Evolutionary conservation across 2,113 vertebrate genomes (phyloP).

Genomic region (Scopus umbretta): DNA sequence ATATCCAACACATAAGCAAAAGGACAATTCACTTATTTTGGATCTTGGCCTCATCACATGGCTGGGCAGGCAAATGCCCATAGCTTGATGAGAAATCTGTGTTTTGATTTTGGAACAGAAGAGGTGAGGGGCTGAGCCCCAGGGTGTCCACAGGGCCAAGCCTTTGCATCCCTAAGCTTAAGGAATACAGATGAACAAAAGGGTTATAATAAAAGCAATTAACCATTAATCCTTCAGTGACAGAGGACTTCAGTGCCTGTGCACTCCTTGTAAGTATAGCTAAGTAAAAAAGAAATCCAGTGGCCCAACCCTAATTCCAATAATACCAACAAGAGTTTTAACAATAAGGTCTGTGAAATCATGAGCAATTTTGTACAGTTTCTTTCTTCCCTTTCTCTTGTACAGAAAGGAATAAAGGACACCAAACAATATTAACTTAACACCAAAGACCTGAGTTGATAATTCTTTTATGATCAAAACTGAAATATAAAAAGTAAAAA

Average conservation of each 20-base stretch:
- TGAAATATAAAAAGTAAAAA: neutral
- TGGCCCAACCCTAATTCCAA: neutral
- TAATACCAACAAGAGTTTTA: neutral
- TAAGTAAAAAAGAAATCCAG: neutral
- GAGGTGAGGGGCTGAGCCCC: neutral
- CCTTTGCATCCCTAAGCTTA: neutral
- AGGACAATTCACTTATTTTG: neutral
- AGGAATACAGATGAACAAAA: neutral
- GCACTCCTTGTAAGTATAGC: neutral
- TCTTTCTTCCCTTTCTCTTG: neutral
- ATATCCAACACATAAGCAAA: neutral
- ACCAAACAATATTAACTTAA: neutral
- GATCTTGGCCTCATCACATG: rapidly evolving
- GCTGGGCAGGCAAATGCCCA: neutral
- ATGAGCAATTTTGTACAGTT: neutral
- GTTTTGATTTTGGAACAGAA: neutral
- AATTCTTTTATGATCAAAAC: neutral
- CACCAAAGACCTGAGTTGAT: neutral
- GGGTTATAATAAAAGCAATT: neutral
- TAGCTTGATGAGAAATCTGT: neutral
- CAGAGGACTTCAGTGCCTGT: neutral
- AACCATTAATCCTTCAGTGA: neutral
- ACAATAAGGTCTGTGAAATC: neutral
- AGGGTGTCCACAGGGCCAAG: neutral
- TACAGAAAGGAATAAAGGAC: neutral